Conservation (phyloP, 2,888 invertebrate species). For the Philhelius pedissequus region DNA sequence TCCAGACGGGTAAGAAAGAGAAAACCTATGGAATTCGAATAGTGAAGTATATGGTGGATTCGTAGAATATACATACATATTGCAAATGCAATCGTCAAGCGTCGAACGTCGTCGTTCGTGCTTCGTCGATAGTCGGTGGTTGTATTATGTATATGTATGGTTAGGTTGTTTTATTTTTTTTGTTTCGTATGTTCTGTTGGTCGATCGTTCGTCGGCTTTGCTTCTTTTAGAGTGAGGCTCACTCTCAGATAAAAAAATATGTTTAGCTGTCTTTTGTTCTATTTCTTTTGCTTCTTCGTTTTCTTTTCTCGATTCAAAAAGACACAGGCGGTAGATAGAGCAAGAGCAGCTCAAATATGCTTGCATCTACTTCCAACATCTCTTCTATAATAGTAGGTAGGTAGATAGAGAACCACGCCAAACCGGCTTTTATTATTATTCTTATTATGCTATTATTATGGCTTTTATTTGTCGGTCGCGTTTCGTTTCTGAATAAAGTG, state of each 20-base stretch:
- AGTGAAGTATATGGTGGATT: slow-evolving; percentile 38
- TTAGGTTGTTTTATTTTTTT: slow-evolving; percentile 38
- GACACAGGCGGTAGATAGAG: slow-evolving; percentile 23
- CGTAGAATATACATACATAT: slow-evolving; percentile 62
- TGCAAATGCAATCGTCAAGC: neutral
- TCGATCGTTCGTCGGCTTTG: slow-evolving; percentile 36
- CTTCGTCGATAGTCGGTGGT: slow-evolving; percentile 16
- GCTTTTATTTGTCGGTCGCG: slow-evolving; percentile 66
- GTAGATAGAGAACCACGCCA: slow-evolving; percentile 45
- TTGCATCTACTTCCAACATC: slow-evolving; percentile 18
- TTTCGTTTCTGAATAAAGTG: slow-evolving; percentile 63
- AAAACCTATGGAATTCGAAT: slow-evolving; percentile 53
- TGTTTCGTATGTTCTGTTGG: slow-evolving; percentile 23
- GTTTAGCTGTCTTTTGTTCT: slow-evolving; percentile 65
- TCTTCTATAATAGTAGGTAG: neutral
- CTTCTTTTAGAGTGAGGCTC: slow-evolving; percentile 48
- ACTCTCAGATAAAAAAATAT: slow-evolving; percentile 52
- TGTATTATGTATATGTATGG: slow-evolving; percentile 8
- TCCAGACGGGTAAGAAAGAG: slow-evolving; percentile 50
- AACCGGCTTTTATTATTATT: slow-evolving; percentile 68
- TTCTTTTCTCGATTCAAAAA: slow-evolving; percentile 23
- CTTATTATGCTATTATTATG: slow-evolving; percentile 66
- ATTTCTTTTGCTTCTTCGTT: slow-evolving; percentile 52
- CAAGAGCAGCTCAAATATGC: slow-evolving; percentile 21
- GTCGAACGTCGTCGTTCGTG: slow-evolving; percentile 25